Evolutionary conservation across 2,888 invertebrate genomes (phyloP).

Genomic region (Leptinotarsa tumamoca): DNA sequence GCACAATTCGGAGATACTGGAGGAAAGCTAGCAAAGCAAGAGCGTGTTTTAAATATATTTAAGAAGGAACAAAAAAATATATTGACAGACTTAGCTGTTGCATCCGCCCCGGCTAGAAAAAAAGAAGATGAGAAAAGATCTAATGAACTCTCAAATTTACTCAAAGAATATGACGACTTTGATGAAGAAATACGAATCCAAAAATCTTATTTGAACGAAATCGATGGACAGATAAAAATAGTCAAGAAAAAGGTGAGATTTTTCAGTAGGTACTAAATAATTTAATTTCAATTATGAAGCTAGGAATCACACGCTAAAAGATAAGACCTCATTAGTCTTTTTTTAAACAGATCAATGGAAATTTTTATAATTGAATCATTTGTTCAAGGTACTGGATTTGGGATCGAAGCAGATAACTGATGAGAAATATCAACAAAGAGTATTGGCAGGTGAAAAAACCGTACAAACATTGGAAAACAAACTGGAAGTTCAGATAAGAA

Average conservation of each 20-base stretch:
- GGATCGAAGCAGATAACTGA: conserved; percentile 63
- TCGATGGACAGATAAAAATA: conserved; percentile 68
- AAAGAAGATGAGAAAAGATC: conserved; percentile 70
- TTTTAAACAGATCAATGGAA: neutral
- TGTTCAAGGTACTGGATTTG: conserved; percentile 45
- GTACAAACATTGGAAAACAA: conserved; percentile 81
- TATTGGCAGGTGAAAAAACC: conserved; percentile 68
- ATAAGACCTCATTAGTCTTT: neutral
- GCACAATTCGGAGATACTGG: conserved; percentile 72
- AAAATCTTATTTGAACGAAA: conserved; percentile 65
- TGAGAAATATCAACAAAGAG: conserved; percentile 66
- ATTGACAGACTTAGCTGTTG: conserved; percentile 72
- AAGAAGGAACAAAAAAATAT: conserved; percentile 75
- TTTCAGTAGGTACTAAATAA: neutral
- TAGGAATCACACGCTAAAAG: no score
- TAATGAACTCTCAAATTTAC: conserved; percentile 68
- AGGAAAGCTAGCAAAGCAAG: conserved; percentile 73
- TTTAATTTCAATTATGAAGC: neutral
- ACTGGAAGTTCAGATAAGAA: conserved; percentile 78
- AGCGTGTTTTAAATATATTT: conserved; percentile 72
- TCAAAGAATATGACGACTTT: conserved; percentile 71
- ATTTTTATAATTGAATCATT: neutral
- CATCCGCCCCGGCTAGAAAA: conserved; percentile 71
- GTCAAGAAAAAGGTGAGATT: conserved; percentile 49
- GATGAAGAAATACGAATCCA: conserved; percentile 60